Evolutionary conservation across 1,140 invertebrate genomes (phyloP), one percentile per base, ranked within the genome.

Genomic region (Bombus pascuorum): DNA sequence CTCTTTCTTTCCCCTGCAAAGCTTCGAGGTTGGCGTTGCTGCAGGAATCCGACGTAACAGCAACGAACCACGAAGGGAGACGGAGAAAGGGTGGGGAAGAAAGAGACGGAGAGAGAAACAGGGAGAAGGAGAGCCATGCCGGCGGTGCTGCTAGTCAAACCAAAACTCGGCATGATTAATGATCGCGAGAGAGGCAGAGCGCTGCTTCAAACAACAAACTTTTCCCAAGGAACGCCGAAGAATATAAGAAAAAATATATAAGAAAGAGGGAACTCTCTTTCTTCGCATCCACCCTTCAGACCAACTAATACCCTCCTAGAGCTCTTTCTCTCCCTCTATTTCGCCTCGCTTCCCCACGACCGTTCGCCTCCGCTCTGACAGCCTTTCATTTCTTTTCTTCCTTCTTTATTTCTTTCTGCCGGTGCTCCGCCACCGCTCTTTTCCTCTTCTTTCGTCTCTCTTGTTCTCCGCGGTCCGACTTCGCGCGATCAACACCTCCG

Each of bases 91-190:
- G 68, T 37, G 25, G n/a, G 28, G 12, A 62, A 71, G 87, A 74
- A 72, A 37, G 72, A 34, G 75, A 84, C 44, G 25, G 37, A 74
- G 78, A 47, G 81, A 37, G 83, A 78, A 44, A 74, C 85, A 83
- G 91, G 90, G 92, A 92, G 93, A 94, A 93, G 94, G 93, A 93
- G 94, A 94, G 91, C 88, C 79, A 84, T 86, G 86, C 89, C 92
- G 91, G 91, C 90, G 91, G 92, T 91, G 89, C 95, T 92, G 95
- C 95, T 95, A 96, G 96, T 96, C 96, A 96, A 96, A 96, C 96
- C 95, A 95, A 96, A 96, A 96, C 95, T 96, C 95, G 94, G 94
- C 95, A 96, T 96, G 96, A 96, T 96, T 96, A 96, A 96, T 96
- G 96, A 95, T 96, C 94, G 94, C 94, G 95, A 94, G 94, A 94